Percentiles rank a stretch among this genome's conserved stretches.
Evolutionary conservation across 2,797 vertebrate species (phyloP).

Genomic region (Loris lydekkerianus): DNA sequence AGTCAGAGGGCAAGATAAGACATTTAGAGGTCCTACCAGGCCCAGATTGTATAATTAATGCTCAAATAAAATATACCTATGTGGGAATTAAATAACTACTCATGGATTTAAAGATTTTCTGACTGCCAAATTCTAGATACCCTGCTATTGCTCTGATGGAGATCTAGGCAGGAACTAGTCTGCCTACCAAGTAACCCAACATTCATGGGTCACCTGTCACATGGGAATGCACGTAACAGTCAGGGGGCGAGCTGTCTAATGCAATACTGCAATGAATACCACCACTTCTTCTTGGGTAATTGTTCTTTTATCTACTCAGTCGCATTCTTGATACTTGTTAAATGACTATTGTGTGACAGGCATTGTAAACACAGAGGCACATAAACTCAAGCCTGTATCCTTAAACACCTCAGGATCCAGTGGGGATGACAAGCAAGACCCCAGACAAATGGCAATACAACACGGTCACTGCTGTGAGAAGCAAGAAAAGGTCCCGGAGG

Average conservation of each 20-base stretch:
- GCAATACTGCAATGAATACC: neutral
- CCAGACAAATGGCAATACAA: neutral
- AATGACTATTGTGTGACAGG: neutral
- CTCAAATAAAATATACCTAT: neutral
- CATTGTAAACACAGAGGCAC: neutral
- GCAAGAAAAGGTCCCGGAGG: neutral
- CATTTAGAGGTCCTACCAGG: neutral
- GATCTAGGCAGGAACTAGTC: neutral
- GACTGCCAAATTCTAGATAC: neutral
- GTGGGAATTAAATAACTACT: neutral
- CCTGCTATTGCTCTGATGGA: neutral
- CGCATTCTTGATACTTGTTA: neutral
- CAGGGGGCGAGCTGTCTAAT: neutral
- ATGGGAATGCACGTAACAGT: neutral
- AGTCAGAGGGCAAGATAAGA: neutral
- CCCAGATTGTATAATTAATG: neutral
- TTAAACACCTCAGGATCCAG: neutral
- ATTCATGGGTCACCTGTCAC: neutral
- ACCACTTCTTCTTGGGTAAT: neutral
- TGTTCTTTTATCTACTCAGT: neutral
- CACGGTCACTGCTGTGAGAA: neutral
- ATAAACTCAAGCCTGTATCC: neutral
- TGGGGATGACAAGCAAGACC: neutral
- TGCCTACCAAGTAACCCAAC: neutral
- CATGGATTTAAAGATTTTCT: conserved; percentile 2